Percentiles rank a stretch among this genome's conserved stretches.
These are phyloP conservation scores for Oxyura jamaicensis DNA, from an alignment of 2,113 vertebrate species.

Conservation along the genomic window DNA sequence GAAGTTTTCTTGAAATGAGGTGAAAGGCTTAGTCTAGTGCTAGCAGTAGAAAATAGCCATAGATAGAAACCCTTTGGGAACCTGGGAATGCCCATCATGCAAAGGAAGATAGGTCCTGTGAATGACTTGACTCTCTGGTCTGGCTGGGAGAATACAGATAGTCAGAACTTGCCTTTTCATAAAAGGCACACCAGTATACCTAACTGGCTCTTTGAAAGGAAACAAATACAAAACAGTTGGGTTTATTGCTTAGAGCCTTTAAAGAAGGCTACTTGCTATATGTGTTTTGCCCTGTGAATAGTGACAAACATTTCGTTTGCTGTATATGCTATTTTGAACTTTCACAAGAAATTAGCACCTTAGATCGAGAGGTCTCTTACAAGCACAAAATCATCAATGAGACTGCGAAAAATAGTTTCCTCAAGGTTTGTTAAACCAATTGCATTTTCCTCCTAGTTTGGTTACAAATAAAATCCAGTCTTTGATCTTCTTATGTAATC, in stretches of 20 bases:
- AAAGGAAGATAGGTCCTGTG: background rate
- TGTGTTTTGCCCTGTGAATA: background rate
- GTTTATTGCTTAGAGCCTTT: background rate
- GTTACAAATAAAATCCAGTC: background rate
- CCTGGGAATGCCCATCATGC: background rate
- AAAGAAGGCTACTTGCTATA: background rate
- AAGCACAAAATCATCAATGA: background rate
- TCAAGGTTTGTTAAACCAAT: background rate
- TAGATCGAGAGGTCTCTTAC: background rate
- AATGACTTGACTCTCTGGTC: background rate
- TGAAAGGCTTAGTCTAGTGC: background rate
- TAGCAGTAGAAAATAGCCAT: background rate
- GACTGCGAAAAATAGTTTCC: background rate
- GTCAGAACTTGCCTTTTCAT: background rate
- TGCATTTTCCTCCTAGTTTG: background rate
- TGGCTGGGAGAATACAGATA: background rate
- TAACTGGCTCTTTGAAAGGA: background rate
- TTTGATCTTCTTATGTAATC: background rate
- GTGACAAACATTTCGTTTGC: background rate
- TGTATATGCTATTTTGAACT: background rate
- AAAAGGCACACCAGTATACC: background rate
- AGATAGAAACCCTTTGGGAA: background rate
- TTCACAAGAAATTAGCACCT: background rate
- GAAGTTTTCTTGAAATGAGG: background rate
- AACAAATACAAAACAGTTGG: background rate